These are phyloP conservation scores for Drosophila fuyamai DNA, from an alignment of 1,140 invertebrate species.

Conservation along the genomic window DNA sequence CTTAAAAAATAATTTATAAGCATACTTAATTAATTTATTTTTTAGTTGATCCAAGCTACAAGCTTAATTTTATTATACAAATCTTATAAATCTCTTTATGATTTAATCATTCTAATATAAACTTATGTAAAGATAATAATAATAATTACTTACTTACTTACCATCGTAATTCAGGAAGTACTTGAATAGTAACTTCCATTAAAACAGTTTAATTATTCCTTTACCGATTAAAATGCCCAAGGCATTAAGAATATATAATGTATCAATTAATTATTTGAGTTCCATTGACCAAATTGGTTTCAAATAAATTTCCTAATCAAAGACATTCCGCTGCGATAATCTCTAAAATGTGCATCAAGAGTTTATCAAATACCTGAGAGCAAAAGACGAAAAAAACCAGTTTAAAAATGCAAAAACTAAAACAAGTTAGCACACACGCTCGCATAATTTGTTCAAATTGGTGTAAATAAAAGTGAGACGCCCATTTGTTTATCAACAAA, in stretches of 20 bases:
- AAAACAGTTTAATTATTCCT: neutral
- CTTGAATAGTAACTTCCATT: neutral
- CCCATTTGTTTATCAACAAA: conserved; percentile 32
- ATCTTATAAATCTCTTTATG: too few species aligned
- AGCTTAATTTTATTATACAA: too few species aligned
- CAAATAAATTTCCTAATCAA: conserved; percentile 21
- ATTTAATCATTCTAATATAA: too few species aligned
- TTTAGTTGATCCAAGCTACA: too few species aligned
- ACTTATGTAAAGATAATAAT: neutral
- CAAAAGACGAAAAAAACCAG: neutral
- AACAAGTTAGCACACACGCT: conserved; percentile 21
- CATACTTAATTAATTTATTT: too few species aligned
- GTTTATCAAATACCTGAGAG: conserved; percentile 1
- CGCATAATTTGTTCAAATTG: conserved; percentile 22
- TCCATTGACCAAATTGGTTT: conserved; percentile 21
- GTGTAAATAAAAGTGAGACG: conserved; percentile 27
- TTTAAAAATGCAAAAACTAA: conserved; percentile 12
- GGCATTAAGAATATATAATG: neutral
- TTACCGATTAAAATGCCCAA: neutral
- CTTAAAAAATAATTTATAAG: too few species aligned
- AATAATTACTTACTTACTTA: neutral
- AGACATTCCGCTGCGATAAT: conserved; percentile 19
- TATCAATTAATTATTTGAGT: neutral
- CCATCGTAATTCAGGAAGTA: conserved; percentile 3
- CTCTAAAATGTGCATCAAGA: conserved; percentile 24